Evolutionary conservation across 1,140 invertebrate genomes (phyloP).

Genomic region (Capitella teleta): DNA sequence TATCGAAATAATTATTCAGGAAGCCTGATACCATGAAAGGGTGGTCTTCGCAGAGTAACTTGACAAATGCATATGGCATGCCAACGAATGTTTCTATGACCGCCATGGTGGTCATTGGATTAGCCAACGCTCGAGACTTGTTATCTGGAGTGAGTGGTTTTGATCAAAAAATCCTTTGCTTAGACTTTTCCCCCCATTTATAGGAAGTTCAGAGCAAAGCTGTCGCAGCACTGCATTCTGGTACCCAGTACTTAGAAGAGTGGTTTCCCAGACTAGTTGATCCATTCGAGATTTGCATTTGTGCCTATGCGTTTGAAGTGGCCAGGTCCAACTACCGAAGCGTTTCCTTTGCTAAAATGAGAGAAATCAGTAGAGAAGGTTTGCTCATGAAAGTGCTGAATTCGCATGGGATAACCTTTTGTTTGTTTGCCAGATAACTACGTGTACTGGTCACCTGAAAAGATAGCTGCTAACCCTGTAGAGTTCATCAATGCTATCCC

Average conservation of each 20-base stretch:
- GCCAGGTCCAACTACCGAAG: neutral
- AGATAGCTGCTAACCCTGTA: neutral
- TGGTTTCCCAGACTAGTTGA: neutral
- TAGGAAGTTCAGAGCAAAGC: constrained; percentile 1
- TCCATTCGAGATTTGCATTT: constrained; percentile 1
- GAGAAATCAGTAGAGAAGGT: neutral
- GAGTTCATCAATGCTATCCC: constrained; percentile 1
- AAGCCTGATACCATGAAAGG: no score
- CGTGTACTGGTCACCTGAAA: constrained; percentile 1
- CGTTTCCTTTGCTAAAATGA: neutral
- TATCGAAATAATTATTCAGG: neutral
- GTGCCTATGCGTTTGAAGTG: neutral
- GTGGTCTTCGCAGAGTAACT: constrained; percentile 1
- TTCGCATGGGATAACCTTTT: neutral
- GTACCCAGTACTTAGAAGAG: neutral
- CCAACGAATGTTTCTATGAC: constrained; percentile 1
- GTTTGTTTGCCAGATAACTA: constrained; percentile 1
- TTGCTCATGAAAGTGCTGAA: no score
- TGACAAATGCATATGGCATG: constrained; percentile 1
- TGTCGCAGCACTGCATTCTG: neutral
- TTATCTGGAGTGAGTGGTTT: constrained; percentile 4
- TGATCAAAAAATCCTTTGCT: no score
- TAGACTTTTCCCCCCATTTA: no score
- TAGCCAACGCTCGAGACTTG: neutral
- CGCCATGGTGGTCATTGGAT: neutral